Base-by-base conservation (phyloP, 2,888 invertebrate species). In the Cataglyphis altisquamis region DNA sequence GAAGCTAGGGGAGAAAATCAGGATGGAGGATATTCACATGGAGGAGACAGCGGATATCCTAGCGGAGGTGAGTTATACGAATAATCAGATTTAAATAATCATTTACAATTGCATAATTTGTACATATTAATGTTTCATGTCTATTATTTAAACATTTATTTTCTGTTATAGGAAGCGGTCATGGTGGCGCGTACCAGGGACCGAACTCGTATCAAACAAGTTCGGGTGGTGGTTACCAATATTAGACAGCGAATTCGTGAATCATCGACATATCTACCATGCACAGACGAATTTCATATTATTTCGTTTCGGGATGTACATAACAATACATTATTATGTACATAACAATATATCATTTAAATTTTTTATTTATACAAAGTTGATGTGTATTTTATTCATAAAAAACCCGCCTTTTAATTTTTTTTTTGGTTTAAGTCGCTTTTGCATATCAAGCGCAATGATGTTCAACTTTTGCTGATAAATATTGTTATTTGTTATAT, bases 1-100 rank as follows among this genome's bases (percentile, higher is more conserved):
- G 94, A 94, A 67, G 94, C 94, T 4, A 90, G 94, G 6, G 94
- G 94, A 3, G 94, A 94, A 66, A 94, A 94, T 86, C 94, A 94
- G 67, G 94, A 94, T 36, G 86, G 88, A 39, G 87, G 86, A 29
- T 67, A 77, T 57, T 57, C 67, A 3, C 75, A 64, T 0, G 91
- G 91, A 18, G 90, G 90, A 6, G 88, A 87, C 0, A 87, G 88
- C 18, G 84, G 86, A 36, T 86, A 88, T 21, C 83, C 68, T 10
- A 87, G 89, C 6, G 84, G 86, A 21, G 85, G 86, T 48, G 55
- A 52, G 10, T 41, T 25, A 55, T 25, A 55, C 1, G 0, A n/a
- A 21, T 32, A 45, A 66, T 66, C 0, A 21, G 41, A 39, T 32
- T 66, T 70, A 45, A 21, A 84, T 10, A 25, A 62, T 29, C 68